Percentiles rank a stretch among this genome's conserved stretches.
These are phyloP conservation scores for Pheucticus melanocephalus DNA, from an alignment of 2,113 vertebrate genomes.

Conservation along the genomic window DNA sequence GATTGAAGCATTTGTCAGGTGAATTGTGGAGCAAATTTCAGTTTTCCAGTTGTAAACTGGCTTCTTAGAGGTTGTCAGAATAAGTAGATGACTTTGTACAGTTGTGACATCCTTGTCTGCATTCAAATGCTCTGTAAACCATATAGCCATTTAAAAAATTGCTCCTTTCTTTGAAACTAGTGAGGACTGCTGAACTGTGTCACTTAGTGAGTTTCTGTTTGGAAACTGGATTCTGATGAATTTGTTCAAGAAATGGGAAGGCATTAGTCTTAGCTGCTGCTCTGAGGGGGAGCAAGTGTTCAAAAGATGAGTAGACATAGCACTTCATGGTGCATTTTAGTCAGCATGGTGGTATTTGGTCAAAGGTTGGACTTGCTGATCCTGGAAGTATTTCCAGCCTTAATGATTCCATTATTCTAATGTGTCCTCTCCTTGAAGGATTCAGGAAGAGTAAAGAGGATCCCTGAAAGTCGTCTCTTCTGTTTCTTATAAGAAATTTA, in stretches of 20 bases:
- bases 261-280: neutral
- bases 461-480: neutral
- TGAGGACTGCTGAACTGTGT: neutral
- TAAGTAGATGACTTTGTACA: neutral
- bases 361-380: neutral
- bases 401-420: neutral
- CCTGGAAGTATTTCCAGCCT: neutral
- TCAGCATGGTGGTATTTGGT: neutral
- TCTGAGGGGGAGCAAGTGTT: neutral
- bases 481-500: neutral
- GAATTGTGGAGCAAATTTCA: neutral
- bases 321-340: neutral
- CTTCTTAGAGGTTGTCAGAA: neutral
- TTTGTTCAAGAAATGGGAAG: neutral
- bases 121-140: neutral
- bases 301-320: neutral
- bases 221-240: neutral
- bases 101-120: neutral
- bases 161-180: neutral
- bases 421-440: neutral
- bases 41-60: neutral
- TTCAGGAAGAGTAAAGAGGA: neutral
- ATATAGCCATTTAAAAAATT: neutral
- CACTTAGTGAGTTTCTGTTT: neutral
- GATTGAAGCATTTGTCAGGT: neutral